Base-by-base conservation (phyloP, 1,140 invertebrate genomes). In the Diabrotica undecimpunctata region DNA sequence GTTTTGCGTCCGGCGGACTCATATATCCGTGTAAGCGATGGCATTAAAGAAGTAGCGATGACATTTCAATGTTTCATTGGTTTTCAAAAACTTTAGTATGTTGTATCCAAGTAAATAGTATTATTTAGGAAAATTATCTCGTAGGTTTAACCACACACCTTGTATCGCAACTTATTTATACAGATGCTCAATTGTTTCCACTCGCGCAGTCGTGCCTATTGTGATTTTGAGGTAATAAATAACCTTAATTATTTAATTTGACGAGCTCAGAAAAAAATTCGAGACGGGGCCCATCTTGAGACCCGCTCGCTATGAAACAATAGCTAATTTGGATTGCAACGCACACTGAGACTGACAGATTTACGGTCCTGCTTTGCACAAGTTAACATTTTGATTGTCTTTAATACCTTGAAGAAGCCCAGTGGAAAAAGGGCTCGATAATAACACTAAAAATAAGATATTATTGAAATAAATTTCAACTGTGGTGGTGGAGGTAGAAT, bases 351-450 rank as follows among this genome's bases (percentile, higher is more conserved):
- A 11, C 55, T 63, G 68, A 67, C 66, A 63, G 67, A 74, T 74
- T 74, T 74, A 74, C 70, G 53, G 66, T 8, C 64, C 61, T 62
- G 61, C 61, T 71, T 70, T 73, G 67, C 69, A 67, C 69, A 73
- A 60, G 50, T 69, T 73, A 72, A 68, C 72, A 73, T 72, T 71
- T 73, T 73, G 70, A 73, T 73, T 73, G 72, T 59, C 58, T 64
- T 66, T 65, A 72, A 70, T 66, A 62, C 37, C 36, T 62, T 54
- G 36, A 52, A 54, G 61, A 52, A 10, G 41, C 7, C 37, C 59
- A 25, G 25, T 25, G 25, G 13, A 62, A 62, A 62, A 62, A 62
- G 53, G 61, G 61, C 61, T n/a, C 41, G 41, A 61, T 61, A 61
- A 51, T 52, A 52, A 61, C 59, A 52, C 59, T 61, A 61, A 61